These are phyloP conservation scores for Orchestia grillus DNA, from an alignment of 1,140 invertebrate genomes.

Conservation along the genomic window DNA sequence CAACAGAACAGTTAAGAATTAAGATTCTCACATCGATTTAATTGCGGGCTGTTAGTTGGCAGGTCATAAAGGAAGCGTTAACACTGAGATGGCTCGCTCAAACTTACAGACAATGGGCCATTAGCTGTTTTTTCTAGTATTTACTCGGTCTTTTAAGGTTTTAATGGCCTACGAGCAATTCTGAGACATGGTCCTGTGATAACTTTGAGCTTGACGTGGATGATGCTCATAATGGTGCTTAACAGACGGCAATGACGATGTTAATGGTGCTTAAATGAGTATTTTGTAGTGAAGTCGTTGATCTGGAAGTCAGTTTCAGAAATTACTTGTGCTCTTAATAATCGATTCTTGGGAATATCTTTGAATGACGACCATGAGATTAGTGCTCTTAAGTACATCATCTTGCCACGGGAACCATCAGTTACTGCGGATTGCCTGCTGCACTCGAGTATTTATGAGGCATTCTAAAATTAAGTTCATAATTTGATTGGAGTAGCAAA, in stretches of 20 bases:
- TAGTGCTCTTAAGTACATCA: background rate
- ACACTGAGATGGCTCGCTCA: constrained; percentile 31
- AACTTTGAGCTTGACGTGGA: background rate
- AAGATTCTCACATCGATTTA: constrained; percentile 21
- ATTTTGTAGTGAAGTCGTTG: background rate
- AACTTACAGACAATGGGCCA: constrained; percentile 35
- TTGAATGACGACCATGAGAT: background rate
- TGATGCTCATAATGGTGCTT: constrained; percentile 35
- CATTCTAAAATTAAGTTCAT: background rate
- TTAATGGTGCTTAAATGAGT: background rate
- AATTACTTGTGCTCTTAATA: background rate
- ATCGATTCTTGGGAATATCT: background rate
- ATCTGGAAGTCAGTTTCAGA: background rate
- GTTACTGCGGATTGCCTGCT: background rate
- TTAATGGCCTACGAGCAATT: constrained; percentile 39
- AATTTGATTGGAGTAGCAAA: background rate
- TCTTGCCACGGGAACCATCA: background rate
- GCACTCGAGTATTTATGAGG: background rate
- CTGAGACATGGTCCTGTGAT: background rate
- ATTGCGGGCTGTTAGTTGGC: constrained; percentile 40
- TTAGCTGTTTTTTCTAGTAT: constrained; percentile 33
- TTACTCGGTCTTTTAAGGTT: constrained; percentile 26
- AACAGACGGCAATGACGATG: constrained; percentile 28
- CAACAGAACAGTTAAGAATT: background rate
- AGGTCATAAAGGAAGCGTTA: constrained; percentile 32